Evolutionary conservation across 92 coral and sea anemone genomes (phyloP), one percentile per base, ranked within the genome.

Genomic region (Hydrozoanthus gracilis): DNA sequence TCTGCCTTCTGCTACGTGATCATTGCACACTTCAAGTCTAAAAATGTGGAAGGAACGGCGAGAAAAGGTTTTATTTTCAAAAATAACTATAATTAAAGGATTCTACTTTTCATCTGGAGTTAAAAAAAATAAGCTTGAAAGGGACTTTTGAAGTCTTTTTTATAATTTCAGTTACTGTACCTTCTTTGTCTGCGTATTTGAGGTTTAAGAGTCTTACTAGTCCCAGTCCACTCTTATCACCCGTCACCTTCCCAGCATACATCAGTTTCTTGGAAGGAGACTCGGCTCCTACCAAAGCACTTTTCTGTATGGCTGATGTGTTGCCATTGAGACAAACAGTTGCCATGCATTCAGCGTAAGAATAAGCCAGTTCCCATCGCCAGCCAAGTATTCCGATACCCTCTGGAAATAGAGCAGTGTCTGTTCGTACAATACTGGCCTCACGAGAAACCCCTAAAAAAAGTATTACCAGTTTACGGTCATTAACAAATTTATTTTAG

Each of bases 351-450:
- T 97, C 98, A 47, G 93, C 91, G 84, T 92, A 95, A 56, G 92
- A 93, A 80, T 92, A 95, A 16, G 95, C 95, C 69, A 97, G 87
- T 87, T 95, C 97, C 99, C 99, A 97, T 85, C 97, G 93, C 99
- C 99, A 97, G 79, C 96, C 93, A 47, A 82, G 86, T 66, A 93
- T 66, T 6, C 95, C 98, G 16, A 92, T 68, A 49, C 86, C 82
- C 17, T 86, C 93, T 44, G 92, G 78, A 61, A 92, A 64, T 39
- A 88, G 62, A 1, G 98, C 88, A 2, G 98, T 94, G 3, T 70
- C 93, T 8, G 98, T 94, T 70, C 83, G 77, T 3, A 68, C 67
- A 71, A 86, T 65, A 46, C 90, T 92, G 0, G 79, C 83, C 17
- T 55, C 87, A 50, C 89, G 92, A 4, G 86, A 86, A 14, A 74